phyloP scores from a whole-genome alignment of 2,888 invertebrate genomes.

The Cyclophora albipunctata region DNA sequence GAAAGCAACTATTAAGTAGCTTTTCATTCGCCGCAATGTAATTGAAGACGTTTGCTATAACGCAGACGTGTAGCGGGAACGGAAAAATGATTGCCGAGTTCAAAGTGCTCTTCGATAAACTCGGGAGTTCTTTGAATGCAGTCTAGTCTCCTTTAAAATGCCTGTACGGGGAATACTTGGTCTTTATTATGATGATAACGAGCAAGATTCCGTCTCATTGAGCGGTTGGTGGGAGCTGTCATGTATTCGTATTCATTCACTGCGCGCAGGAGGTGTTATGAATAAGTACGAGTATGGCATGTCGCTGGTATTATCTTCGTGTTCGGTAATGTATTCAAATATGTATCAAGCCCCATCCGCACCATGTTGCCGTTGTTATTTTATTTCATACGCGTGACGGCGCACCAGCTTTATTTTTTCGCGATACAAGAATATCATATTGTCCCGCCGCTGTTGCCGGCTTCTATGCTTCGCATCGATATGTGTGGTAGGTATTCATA shows the following conservation, averaged over 20 bases:
- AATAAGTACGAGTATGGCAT: conserved; percentile 55
- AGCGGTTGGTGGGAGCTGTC: conserved; percentile 7
- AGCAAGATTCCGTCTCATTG: conserved; percentile 14
- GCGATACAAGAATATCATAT: conserved; percentile 48
- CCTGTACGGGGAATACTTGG: conserved; percentile 1
- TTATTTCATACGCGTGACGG: conserved; percentile 70
- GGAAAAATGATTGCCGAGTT: conserved; percentile 30
- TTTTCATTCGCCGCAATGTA: conserved; percentile 26
- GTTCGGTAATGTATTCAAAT: conserved; percentile 74
- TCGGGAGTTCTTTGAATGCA: conserved; percentile 23
- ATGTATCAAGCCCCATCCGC: conserved; percentile 71
- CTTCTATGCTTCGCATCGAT: conserved; percentile 24
- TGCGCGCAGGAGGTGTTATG: conserved; percentile 59
- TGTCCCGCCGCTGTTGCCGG: conserved; percentile 30
- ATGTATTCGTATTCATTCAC: conserved; percentile 56
- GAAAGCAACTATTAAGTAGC: conserved; percentile 17
- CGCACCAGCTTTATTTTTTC: conserved; percentile 61
- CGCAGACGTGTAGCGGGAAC: conserved; percentile 11
- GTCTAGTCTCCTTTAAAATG: conserved; percentile 10
- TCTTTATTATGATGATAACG: conserved; percentile 10
- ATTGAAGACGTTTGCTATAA: conserved; percentile 28
- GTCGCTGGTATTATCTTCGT: conserved; percentile 65
- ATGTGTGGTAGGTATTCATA: conserved; percentile 10
- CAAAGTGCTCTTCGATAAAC: conserved; percentile 30
- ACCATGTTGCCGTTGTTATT: conserved; percentile 68